Evolutionary conservation across 2,113 vertebrate genomes (phyloP), one percentile per base, ranked within the genome.

Genomic region (Gorilla gorilla): DNA sequence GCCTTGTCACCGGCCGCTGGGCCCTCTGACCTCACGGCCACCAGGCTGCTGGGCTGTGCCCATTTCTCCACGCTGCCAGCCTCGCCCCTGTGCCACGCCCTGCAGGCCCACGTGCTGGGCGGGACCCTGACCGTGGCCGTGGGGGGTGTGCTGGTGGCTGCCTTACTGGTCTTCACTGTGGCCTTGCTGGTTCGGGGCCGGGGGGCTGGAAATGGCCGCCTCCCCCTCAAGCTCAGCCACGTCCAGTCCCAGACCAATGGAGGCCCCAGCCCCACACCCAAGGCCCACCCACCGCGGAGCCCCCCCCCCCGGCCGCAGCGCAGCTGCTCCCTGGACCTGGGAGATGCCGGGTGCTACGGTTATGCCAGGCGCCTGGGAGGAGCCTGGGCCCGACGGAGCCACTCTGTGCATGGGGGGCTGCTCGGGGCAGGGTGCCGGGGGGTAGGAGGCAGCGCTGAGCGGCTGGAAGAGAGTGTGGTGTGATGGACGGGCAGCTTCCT

Each of bases 41-140:
- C 99, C 0, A 99, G 98, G 95, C 99, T 99, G 40, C 97, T 99
- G 97, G 99, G 99, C 94, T 99, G 99, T 72, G 98, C 99, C 93
- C 98, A 99, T 38, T 99, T 99, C 97, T 98, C 99, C 98, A 99
- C 99, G 13, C 98, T 98, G 98, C 99, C 99, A 50, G 99, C 99
- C 94, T 99, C 99, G 68, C 99, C 99, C 87, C 98, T 99, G 81
- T 99, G 99, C 98, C 99, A 99, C 30, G 99, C 99, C 20, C 99
- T 99, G 61, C 99, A 99, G 73, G 99, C 99, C 94, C 99, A 99
- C 84, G 99, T 99, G 98, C 98, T 99, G 96, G 99, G 99, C 0
- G 99, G 99, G 57, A 99, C 99, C 0, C 99, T 99, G 97, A 99
- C 99, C 0, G 99, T 99, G 93, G 98, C 99, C 6, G 99, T 99